Conservation (phyloP, 2,797 vertebrate genomes). For the Hirundo rustica region DNA sequence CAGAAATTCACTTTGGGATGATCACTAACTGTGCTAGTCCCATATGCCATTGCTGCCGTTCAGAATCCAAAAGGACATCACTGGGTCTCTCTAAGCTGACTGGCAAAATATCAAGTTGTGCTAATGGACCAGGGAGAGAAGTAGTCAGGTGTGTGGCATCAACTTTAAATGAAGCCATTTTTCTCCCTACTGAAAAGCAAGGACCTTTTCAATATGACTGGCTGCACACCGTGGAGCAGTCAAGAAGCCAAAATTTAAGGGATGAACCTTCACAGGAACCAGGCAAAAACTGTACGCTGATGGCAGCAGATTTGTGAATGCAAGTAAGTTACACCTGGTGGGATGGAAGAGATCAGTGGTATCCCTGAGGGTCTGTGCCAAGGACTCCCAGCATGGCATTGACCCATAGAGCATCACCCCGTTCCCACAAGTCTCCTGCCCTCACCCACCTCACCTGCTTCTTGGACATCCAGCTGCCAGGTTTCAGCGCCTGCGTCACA, state of each 20-base stretch:
- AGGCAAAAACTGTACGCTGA: neutral
- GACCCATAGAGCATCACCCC: neutral
- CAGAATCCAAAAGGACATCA: neutral
- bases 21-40: neutral
- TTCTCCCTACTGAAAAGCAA: neutral
- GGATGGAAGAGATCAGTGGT: neutral
- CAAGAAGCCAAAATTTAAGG: neutral
- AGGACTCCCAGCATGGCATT: neutral
- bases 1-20: neutral
- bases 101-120: neutral
- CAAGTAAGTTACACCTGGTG: neutral
- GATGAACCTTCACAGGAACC: neutral
- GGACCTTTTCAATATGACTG: neutral
- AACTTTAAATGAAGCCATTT: neutral
- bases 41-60: neutral
- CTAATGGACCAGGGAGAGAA: neutral
- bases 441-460: accelerated
- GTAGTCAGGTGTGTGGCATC: neutral
- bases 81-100: neutral
- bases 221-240: neutral
- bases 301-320: neutral
- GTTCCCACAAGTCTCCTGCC: neutral
- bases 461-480: neutral
- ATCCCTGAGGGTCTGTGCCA: neutral
- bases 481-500: neutral